Conservation (phyloP, 2,113 vertebrate species). For the Emydocephalus ijimae region DNA sequence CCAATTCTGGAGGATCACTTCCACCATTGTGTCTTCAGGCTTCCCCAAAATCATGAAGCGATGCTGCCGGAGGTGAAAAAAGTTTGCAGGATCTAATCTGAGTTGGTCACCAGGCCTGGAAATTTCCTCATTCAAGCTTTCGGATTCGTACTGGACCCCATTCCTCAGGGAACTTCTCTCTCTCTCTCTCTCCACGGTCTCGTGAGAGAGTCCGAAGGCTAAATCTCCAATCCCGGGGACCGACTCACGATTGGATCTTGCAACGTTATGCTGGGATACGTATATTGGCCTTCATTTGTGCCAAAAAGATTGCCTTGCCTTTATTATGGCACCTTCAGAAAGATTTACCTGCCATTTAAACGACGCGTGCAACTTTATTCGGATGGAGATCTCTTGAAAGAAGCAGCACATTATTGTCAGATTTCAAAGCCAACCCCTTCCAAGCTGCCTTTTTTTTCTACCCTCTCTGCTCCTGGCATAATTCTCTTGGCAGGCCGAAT, state of each 20-base stretch:
- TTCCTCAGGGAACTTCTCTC: too few relatives aligned
- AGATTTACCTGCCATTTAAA: background rate
- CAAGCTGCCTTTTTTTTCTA: background rate
- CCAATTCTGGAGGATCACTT: background rate
- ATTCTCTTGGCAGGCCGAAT: background rate
- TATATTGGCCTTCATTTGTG: background rate
- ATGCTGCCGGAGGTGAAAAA: background rate
- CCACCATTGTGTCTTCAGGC: too few relatives aligned
- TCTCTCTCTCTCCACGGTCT: too few relatives aligned
- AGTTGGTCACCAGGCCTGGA: too few relatives aligned
- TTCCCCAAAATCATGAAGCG: background rate
- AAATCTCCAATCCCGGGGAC: background rate
- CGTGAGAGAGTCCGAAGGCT: background rate
- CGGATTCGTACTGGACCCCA: background rate
- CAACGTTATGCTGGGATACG: background rate
- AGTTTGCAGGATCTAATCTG: background rate
- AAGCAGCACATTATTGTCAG: background rate
- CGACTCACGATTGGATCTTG: background rate
- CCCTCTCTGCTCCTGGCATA: background rate
- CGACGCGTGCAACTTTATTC: background rate
- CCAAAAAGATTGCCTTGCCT: background rate
- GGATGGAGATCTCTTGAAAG: background rate
- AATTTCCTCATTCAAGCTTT: background rate
- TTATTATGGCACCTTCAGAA: background rate
- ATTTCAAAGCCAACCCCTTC: background rate